phyloP scores from a whole-genome alignment of 2,888 invertebrate species.

The Trachelus tabidus region DNA sequence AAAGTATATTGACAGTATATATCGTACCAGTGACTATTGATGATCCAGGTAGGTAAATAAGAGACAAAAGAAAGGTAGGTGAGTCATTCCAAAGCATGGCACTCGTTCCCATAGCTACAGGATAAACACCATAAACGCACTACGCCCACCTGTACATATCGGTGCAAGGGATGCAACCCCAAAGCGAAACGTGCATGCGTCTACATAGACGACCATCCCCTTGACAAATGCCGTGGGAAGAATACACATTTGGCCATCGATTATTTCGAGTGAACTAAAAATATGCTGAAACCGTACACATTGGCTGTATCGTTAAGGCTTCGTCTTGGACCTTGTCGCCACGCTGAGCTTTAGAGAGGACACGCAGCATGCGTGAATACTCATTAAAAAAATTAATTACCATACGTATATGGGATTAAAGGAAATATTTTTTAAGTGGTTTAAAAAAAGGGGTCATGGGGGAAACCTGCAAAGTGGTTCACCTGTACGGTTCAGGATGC shows the following conservation, averaged over 20 bases:
- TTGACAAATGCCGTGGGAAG: conserved; percentile 42
- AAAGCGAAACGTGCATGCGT: not conserved
- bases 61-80: conserved; percentile 12
- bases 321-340: not conserved
- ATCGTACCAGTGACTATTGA: not conserved
- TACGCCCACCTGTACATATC: conserved; percentile 37
- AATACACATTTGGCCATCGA: conserved; percentile 20
- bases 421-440: not conserved
- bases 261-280: conserved; percentile 18
- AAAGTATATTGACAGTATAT: not conserved
- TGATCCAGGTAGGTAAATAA: not conserved
- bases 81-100: conserved; percentile 21
- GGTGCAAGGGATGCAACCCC: conserved; percentile 23
- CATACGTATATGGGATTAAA: not conserved
- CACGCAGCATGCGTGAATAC: not conserved
- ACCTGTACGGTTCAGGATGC: conserved; percentile 35
- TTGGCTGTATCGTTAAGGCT: not conserved
- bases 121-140: conserved; percentile 30
- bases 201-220: conserved; percentile 15
- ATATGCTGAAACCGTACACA: conserved; percentile 41
- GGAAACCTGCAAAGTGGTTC: conserved; percentile 37
- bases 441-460: conserved; percentile 1
- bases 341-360: not conserved
- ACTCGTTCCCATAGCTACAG: conserved; percentile 37
- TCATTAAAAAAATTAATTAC: not conserved